Conservation (phyloP, 2,888 invertebrate species). For the Drosophila trichaetosa region DNA sequence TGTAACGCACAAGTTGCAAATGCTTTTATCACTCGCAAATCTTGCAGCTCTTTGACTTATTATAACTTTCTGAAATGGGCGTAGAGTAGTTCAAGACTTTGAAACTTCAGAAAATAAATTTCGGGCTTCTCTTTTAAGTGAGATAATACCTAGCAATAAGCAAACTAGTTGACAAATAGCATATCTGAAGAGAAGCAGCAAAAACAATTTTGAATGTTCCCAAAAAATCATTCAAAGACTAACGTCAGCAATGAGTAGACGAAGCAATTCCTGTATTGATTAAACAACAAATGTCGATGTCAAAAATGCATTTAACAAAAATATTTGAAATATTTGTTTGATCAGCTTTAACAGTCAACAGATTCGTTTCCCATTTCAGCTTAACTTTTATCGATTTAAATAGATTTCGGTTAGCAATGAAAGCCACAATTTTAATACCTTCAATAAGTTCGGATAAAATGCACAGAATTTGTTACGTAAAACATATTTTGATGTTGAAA, state of each 20-base stretch:
- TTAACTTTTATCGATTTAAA: background rate
- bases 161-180: background rate
- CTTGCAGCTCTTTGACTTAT: constrained; percentile 31
- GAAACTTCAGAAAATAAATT: background rate
- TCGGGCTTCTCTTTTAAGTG: background rate
- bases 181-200: background rate
- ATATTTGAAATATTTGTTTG: background rate
- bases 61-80: constrained; percentile 21
- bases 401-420: background rate
- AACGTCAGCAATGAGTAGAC: background rate
- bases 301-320: no score
- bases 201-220: background rate
- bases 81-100: background rate
- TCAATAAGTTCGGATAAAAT: background rate
- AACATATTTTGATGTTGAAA: background rate
- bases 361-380: background rate
- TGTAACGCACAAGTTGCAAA: constrained; percentile 56
- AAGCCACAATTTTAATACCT: background rate
- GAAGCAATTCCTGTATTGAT: background rate
- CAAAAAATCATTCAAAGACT: background rate
- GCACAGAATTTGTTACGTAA: background rate
- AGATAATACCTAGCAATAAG: background rate
- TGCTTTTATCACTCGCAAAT: constrained; percentile 38
- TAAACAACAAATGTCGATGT: background rate
- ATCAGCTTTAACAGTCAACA: background rate